These are phyloP conservation scores for Cecropterus lyciades DNA, from an alignment of 1,140 invertebrate genomes.

Conservation along the genomic window DNA sequence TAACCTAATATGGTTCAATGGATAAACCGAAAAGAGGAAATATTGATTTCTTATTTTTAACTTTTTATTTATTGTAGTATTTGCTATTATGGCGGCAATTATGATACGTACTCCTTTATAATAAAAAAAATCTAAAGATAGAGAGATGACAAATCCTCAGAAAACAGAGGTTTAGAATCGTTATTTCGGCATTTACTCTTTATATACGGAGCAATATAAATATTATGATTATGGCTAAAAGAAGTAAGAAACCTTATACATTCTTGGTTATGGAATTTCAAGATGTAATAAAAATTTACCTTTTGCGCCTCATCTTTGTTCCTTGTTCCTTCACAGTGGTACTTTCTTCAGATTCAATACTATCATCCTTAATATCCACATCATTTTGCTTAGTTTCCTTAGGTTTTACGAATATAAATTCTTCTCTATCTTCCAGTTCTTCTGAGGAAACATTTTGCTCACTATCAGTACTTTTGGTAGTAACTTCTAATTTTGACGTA, in stretches of 20 bases:
- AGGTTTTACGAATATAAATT: slow-evolving; percentile 47
- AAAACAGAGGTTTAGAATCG: too few relatives aligned
- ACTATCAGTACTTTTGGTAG: background rate
- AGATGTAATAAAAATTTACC: slow-evolving; percentile 9
- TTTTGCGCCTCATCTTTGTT: slow-evolving; percentile 13
- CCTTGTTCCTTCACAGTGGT: slow-evolving; percentile 18
- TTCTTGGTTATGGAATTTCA: background rate
- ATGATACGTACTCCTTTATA: too few relatives aligned
- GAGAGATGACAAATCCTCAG: too few relatives aligned
- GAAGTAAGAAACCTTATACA: background rate
- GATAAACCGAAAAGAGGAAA: too few relatives aligned
- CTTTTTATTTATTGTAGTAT: too few relatives aligned
- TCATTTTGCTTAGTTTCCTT: slow-evolving; percentile 11
- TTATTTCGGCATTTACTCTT: too few relatives aligned
- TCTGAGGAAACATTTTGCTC: slow-evolving; percentile 23
- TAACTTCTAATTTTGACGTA: background rate
- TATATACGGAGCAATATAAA: too few relatives aligned
- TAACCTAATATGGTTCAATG: too few relatives aligned
- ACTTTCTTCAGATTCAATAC: slow-evolving; percentile 14
- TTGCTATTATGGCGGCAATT: too few relatives aligned
- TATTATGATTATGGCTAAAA: background rate
- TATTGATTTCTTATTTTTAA: too few relatives aligned
- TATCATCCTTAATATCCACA: slow-evolving; percentile 1
- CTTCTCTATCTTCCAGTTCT: slow-evolving; percentile 38
- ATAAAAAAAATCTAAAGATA: too few relatives aligned